Evolutionary conservation across 2,797 vertebrate species (phyloP), one percentile per base, ranked within the genome.

Genomic region (Hypotaenidia okinawae): DNA sequence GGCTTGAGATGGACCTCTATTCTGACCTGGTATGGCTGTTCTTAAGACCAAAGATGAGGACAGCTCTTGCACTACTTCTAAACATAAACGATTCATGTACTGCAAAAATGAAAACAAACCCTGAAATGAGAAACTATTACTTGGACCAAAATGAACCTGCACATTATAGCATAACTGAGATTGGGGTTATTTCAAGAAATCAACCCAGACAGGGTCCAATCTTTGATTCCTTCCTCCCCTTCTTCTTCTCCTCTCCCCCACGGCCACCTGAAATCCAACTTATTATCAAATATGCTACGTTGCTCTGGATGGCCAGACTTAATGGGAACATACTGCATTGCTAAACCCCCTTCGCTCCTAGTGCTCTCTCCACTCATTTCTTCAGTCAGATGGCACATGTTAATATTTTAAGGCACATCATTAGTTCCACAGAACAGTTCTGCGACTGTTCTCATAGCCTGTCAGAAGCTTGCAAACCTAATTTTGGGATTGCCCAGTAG

Each of bases 91-190:
- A 90, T 35, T 88, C 39, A 8, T 82, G 35, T 69, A 64, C 32
- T 87, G 43, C 7, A 69, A 83, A 55, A 77, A 72, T 43, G 33
- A 51, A 49, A 77, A 70, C 43, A 81, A 75, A 62, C 4, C 2
- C 63, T 69, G 79, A 86, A 86, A 93, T 90, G 67, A 96, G 39
- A 79, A 94, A 89, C 93, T 54, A 58, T 30, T 81, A 28, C 74
- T 93, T 91, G 59, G 74, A 86, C 6, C 7, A 89, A 91, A 90
- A 84, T 70, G 61, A 80, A 82, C n/a, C 52, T 74, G 83, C 82
- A 87, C 35, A 70, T 64, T 82, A 28, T 63, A 70, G 55, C 52
- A 74, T 87, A 84, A 74, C 43, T 90, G 63, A 86, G 43, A 70
- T 2, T n/a, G 15, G n/a, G 2, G 15, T 88, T 78, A 84, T 90